Base-by-base conservation (phyloP, 2,888 invertebrate species). In the Caenorhabditis macrosperma region DNA sequence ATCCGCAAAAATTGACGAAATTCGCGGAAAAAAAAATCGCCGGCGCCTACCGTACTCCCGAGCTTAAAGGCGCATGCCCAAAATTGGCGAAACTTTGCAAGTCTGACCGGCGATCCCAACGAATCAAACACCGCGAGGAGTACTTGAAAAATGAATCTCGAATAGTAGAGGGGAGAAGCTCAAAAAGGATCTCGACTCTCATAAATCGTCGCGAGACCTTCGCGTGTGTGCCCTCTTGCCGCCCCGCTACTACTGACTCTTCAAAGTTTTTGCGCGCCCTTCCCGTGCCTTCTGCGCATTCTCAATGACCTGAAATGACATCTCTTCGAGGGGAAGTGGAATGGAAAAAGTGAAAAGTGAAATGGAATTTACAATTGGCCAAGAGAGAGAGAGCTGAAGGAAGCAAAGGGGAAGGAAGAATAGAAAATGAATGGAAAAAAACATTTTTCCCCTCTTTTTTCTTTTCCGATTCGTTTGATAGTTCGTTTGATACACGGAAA, bases 291-390 rank as follows among this genome's bases (percentile, higher is more conserved):
- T 10, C 17, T 50, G 44, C 50, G 24, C 50, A 50, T 50, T 54
- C 30, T 54, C 52, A 54, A 30, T 54, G 52, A 54, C 52, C 52
- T 54, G 52, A 30, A 54, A 54, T 54, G 52, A 54, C 52, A 54
- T 54, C 30, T 28, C n/a, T n/a, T n/a, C n/a, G 33, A 35, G 57
- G 38, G 57, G 22, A 64, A 57, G 38, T 38, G 22, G 57, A 35
- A 57, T 30, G 46, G 30, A 55, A 52, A 61, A 55, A 46, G 71
- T 61, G 54, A 59, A 35, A 60, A 69, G 57, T 46, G 50, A 46
- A 74, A 66, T 64, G 54, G 64, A 66, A 74, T 64, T 57, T 64
- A 74, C 64, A 74, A 44, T 44, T 26, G 59, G 33, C 17, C 1
- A n/a, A 12, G 38, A 57, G 17, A 55, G 55, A 10, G 28, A 33